Percentiles rank a stretch among this genome's conserved stretches.
These are phyloP conservation scores for Oreotragus oreotragus DNA, from an alignment of 2,113 vertebrate genomes.

Conservation along the genomic window DNA sequence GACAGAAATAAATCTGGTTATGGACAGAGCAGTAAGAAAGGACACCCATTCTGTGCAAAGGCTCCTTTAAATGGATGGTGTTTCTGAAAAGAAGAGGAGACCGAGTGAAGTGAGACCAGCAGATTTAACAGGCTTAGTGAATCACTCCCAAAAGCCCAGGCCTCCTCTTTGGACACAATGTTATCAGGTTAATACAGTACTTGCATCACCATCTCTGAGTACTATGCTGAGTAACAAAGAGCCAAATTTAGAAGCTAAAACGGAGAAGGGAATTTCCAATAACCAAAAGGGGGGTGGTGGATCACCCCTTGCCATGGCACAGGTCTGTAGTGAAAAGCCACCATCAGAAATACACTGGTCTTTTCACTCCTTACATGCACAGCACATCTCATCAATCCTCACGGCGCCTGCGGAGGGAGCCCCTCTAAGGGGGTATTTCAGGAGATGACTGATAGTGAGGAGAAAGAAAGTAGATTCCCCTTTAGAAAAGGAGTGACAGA, in stretches of 20 bases:
- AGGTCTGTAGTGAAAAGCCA: not conserved
- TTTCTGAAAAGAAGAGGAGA: constrained; percentile 70
- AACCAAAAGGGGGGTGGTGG: not conserved
- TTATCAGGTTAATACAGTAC: constrained; percentile 59
- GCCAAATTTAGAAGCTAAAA: constrained; percentile 44
- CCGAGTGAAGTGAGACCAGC: constrained; percentile 9
- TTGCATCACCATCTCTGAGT: constrained; percentile 57
- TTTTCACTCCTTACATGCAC: not conserved
- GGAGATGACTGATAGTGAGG: not conserved
- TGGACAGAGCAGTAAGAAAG: not conserved
- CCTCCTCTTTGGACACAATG: constrained; percentile 68
- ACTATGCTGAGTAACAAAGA: constrained; percentile 61
- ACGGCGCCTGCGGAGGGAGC: not conserved
- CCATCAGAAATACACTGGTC: not conserved
- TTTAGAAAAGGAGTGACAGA: not conserved
- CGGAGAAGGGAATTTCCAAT: constrained; percentile 53
- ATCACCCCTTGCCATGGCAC: not conserved
- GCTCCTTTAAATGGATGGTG: constrained; percentile 32
- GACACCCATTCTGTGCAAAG: constrained; percentile 36
- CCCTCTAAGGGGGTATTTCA: not conserved
- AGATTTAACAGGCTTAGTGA: constrained; percentile 55
- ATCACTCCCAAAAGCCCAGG: constrained; percentile 57
- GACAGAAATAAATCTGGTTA: constrained; percentile 12
- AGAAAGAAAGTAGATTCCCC: not conserved
- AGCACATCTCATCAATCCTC: not conserved